Conservation (phyloP, 2,888 invertebrate genomes). For the Cataglyphis rosenhaueri region DNA sequence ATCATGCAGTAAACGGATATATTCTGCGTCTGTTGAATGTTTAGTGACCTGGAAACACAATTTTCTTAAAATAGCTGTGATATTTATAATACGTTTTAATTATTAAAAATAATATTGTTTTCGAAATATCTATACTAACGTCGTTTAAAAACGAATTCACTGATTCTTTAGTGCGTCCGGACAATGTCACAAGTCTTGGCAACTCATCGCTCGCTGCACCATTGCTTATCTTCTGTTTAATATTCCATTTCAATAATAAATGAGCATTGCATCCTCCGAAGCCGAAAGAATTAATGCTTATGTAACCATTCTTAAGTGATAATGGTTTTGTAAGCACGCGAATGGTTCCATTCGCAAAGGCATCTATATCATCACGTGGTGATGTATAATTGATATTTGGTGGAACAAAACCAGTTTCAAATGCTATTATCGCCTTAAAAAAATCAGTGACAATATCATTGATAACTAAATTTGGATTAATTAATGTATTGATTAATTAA, state of each 20-base stretch:
- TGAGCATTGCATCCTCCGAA: too few species aligned
- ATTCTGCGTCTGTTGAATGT: too few species aligned
- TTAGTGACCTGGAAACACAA: background rate
- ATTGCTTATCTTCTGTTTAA: background rate
- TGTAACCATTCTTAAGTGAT: too few species aligned
- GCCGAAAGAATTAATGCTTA: too few species aligned
- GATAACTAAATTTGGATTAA: too few species aligned
- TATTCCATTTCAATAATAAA: too few species aligned
- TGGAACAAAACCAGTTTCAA: background rate
- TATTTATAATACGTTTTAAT: background rate
- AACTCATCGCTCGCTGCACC: background rate
- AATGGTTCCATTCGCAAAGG: background rate
- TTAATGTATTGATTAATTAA: too few species aligned
- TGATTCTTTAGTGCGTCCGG: constrained; percentile 1
- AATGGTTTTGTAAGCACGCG: background rate
- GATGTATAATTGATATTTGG: background rate
- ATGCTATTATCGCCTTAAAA: background rate
- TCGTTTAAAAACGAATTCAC: background rate
- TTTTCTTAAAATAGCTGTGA: background rate
- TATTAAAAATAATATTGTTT: background rate
- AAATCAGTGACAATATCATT: too few species aligned
- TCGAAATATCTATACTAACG: background rate
- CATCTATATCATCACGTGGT: background rate
- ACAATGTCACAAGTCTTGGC: constrained; percentile 7
- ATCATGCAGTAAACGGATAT: background rate